Conservation (phyloP, 2,888 invertebrate species). For the Embidobia sp. region DNA sequence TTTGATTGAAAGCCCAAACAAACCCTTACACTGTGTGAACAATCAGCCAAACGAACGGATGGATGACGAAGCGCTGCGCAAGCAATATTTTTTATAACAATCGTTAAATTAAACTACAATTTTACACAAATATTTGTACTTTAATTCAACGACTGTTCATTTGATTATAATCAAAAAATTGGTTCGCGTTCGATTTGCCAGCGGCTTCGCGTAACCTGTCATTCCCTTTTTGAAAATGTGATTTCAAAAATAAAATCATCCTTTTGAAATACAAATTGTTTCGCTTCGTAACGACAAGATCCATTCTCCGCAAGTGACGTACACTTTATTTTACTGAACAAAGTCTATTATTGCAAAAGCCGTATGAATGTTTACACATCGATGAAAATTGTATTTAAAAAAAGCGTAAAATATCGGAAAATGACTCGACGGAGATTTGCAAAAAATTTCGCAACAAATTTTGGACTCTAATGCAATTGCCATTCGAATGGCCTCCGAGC, state of each 20-base stretch:
- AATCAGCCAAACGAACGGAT: conserved; percentile 9
- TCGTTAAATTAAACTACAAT: background rate
- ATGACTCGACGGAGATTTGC: no score
- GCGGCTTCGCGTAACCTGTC: no score
- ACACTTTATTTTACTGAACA: conserved; percentile 8
- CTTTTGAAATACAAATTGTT: background rate
- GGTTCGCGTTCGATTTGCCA: no score
- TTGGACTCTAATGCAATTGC: background rate
- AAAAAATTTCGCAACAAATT: no score
- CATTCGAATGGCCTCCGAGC: no score
- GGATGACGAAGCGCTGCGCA: conserved; percentile 2
- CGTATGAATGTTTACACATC: conserved; percentile 3
- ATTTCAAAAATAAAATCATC: background rate
- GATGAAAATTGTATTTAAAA: background rate
- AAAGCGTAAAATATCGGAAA: conserved; percentile 9
- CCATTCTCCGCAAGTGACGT: background rate
- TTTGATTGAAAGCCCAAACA: conserved; percentile 47
- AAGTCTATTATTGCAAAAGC: conserved; percentile 1
- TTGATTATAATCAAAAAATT: no score
- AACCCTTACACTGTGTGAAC: conserved; percentile 22
- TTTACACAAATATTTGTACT: background rate
- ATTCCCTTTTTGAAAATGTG: no score
- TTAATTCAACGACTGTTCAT: no score
- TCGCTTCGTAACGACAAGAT: background rate
- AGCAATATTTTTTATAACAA: conserved; percentile 15